These are phyloP conservation scores for Tetrax tetrax DNA, from an alignment of 2,113 vertebrate genomes.

Conservation along the genomic window DNA sequence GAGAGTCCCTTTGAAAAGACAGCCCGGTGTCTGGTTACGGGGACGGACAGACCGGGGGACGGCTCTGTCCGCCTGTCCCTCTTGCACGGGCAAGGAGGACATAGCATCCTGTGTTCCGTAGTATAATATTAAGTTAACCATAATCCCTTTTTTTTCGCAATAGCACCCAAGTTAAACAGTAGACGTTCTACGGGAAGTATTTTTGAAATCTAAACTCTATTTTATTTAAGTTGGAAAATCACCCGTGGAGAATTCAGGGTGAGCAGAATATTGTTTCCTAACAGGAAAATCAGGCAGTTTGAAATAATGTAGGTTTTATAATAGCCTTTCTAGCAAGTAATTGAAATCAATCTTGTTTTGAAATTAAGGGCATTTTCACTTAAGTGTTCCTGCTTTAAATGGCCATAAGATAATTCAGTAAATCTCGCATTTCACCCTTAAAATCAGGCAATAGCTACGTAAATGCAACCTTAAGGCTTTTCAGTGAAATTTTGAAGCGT, in stretches of 20 bases:
- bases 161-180: not conserved
- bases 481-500: not conserved
- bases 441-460: not conserved
- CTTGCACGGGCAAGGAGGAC: too few relatives aligned
- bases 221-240: not conserved
- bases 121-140: not conserved
- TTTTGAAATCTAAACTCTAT: not conserved
- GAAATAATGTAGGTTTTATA: not conserved
- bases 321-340: not conserved
- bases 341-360: not conserved
- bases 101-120: not conserved
- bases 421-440: not conserved
- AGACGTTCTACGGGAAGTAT: not conserved
- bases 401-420: not conserved
- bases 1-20: too few relatives aligned
- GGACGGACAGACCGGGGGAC: too few relatives aligned
- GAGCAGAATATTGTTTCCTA: not conserved
- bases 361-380: slow-evolving; percentile 38
- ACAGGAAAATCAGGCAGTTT: not conserved
- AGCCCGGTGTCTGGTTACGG: too few relatives aligned
- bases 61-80: too few relatives aligned
- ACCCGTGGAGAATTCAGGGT: not conserved
- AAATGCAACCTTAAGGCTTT: not conserved
- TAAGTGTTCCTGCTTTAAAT: not conserved
- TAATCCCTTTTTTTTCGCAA: not conserved